Percentiles rank a stretch among this genome's conserved stretches.
phyloP scores from a whole-genome alignment of 2,113 vertebrate species.

The Gila orcuttii region DNA sequence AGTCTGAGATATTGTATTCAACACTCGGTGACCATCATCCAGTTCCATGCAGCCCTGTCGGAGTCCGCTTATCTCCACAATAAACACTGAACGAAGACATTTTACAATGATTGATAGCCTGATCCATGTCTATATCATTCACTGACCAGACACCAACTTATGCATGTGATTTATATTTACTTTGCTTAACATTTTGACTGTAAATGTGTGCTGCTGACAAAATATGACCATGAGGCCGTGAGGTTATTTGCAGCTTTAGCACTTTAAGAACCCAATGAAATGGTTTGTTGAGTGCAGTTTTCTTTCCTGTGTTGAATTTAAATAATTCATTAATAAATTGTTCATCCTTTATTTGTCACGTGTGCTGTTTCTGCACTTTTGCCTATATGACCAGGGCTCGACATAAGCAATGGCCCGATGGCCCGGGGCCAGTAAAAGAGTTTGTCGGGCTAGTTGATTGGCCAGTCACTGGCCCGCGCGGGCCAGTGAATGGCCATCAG shows the following conservation, averaged over 20 bases:
- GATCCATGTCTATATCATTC: background rate
- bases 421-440: no score
- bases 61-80: background rate
- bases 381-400: background rate
- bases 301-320: background rate
- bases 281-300: background rate
- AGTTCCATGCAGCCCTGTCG: conserved; percentile 31
- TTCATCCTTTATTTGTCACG: background rate
- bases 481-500: no score
- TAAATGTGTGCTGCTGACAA: background rate
- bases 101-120: background rate
- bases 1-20: conserved; percentile 11
- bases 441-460: no score
- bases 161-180: background rate
- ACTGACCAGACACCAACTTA: background rate
- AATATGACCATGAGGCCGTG: background rate
- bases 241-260: background rate
- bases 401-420: no score
- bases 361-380: background rate
- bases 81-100: background rate
- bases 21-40: conserved; percentile 44
- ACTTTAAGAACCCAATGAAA: background rate
- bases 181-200: background rate
- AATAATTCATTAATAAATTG: background rate
- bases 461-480: no score